These are phyloP conservation scores for Pangasius djambal DNA, from an alignment of 2,797 vertebrate genomes.

Conservation along the genomic window DNA sequence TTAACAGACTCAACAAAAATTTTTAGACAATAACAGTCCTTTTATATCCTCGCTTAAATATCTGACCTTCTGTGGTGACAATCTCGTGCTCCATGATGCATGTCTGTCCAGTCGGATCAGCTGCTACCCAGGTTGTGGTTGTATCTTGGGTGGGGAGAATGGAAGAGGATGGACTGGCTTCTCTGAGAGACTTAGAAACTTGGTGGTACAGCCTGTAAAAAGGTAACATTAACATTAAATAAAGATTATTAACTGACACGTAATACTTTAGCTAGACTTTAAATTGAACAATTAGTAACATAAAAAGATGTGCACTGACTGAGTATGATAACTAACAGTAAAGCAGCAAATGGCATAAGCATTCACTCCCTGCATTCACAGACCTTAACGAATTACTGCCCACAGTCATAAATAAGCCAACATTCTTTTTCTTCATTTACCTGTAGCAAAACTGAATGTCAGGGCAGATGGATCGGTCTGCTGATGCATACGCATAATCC, in stretches of 20 bases:
- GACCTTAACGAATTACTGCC: background rate
- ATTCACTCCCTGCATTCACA: background rate
- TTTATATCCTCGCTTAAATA: background rate
- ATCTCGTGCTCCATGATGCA: conserved; percentile 46
- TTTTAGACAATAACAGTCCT: background rate
- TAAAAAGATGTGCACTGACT: background rate
- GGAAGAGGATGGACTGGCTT: conserved; percentile 25
- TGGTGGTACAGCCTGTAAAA: conserved; percentile 41
- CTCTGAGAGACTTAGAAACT: conserved; percentile 39
- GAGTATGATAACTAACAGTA: background rate
- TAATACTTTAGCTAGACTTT: background rate
- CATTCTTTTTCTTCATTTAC: conserved; percentile 29
- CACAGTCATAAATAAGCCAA: background rate
- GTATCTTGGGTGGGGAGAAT: conserved; percentile 35
- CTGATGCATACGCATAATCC: conserved; percentile 46
- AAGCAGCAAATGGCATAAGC: background rate
- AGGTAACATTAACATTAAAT: background rate
- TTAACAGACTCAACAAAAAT: background rate
- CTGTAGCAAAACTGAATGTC: conserved; percentile 61
- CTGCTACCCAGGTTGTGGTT: conserved; percentile 6
- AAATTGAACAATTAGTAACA: background rate
- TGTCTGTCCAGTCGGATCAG: conserved; percentile 27
- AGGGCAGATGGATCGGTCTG: conserved; percentile 53
- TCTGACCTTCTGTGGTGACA: conserved; percentile 43
- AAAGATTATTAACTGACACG: no score